Evolutionary conservation across 1,140 invertebrate species (phyloP).

Genomic region (Zaprionus lachaisei): DNA sequence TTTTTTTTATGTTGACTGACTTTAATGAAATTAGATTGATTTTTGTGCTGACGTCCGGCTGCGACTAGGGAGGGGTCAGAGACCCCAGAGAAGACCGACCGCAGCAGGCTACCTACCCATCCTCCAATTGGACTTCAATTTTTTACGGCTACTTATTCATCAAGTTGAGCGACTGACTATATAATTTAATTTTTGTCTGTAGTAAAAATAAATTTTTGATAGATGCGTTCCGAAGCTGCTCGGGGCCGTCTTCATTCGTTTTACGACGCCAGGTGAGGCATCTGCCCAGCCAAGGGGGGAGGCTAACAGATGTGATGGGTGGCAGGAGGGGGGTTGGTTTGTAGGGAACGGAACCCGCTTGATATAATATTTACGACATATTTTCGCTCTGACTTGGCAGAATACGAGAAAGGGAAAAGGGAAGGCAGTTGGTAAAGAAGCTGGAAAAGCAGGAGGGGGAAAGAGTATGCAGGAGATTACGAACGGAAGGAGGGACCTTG

Average conservation of each 20-base stretch:
- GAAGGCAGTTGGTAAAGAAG: background rate
- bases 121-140: constrained; percentile 29
- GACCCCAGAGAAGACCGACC: constrained; percentile 26
- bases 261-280: constrained; percentile 42
- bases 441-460: background rate
- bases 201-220: constrained; percentile 78
- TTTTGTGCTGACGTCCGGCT: constrained; percentile 68
- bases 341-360: constrained; percentile 4
- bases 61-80: background rate
- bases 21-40: constrained; percentile 81
- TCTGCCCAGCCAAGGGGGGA: background rate
- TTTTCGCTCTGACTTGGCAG: constrained; percentile 23
- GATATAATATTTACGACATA: constrained; percentile 48
- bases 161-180: constrained; percentile 77
- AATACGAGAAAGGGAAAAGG: background rate
- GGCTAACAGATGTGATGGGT: background rate
- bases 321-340: background rate
- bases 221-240: constrained; percentile 50
- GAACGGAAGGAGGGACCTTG: background rate
- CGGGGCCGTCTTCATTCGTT: constrained; percentile 15
- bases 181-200: constrained; percentile 76
- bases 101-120: background rate
- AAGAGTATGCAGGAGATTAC: background rate
- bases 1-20: constrained; percentile 70
- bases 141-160: constrained; percentile 78